Percentiles rank a stretch among this genome's conserved stretches.
These are phyloP conservation scores for Pygocentrus nattereri DNA, from an alignment of 2,797 vertebrate species.

Conservation along the genomic window DNA sequence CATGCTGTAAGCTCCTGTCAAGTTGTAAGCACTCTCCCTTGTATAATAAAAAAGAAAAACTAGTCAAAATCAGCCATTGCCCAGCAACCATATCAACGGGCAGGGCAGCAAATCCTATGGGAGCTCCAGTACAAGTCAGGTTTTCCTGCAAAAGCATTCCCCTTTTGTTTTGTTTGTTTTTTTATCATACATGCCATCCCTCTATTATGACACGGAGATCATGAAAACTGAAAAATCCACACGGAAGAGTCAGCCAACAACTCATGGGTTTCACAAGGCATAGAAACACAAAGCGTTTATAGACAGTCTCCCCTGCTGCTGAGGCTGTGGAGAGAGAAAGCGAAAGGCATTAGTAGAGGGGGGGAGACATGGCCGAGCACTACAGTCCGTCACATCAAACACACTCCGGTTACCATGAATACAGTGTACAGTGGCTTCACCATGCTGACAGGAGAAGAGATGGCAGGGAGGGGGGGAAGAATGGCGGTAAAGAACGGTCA, in stretches of 20 bases:
- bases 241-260: conserved; percentile 67
- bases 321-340: conserved; percentile 85
- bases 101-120: conserved; percentile 39
- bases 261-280: conserved; percentile 73
- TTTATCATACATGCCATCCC: conserved; percentile 55
- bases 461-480: conserved; percentile 83
- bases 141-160: conserved; percentile 26
- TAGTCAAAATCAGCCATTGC: conserved; percentile 41
- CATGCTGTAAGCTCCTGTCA: conserved; percentile 67
- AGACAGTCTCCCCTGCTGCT: conserved; percentile 76
- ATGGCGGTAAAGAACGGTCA: conserved; percentile 78
- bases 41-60: conserved; percentile 67
- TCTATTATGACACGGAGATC: conserved; percentile 51
- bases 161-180: conserved; percentile 19
- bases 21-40: conserved; percentile 69
- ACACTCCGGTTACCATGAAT: conserved; percentile 83
- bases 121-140: conserved; percentile 15
- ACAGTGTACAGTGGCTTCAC: conserved; percentile 87
- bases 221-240: conserved; percentile 59
- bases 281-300: conserved; percentile 77
- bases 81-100: conserved; percentile 57
- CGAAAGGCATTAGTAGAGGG: conserved; percentile 82
- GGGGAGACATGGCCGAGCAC: conserved; percentile 61
- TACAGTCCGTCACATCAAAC: conserved; percentile 66
- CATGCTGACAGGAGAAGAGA: conserved; percentile 86